These are phyloP conservation scores for Xestoiulus laeticollis DNA, from an alignment of 2,888 invertebrate species.

Conservation along the genomic window DNA sequence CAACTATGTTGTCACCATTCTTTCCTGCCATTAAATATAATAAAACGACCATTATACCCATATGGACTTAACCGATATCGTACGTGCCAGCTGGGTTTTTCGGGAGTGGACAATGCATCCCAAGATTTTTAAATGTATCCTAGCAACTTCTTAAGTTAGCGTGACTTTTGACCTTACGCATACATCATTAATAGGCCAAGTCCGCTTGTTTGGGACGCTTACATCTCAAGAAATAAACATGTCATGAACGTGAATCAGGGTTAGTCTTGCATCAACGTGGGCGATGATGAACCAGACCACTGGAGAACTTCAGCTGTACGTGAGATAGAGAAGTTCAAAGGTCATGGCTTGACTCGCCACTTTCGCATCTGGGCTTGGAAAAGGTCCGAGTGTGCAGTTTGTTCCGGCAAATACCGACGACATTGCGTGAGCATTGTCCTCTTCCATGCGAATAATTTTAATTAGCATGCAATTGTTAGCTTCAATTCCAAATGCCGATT, in stretches of 20 bases:
- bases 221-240: neutral
- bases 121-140: neutral
- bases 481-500: conserved; percentile 3
- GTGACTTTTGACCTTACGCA: neutral
- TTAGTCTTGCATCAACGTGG: neutral
- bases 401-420: neutral
- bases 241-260: neutral
- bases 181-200: neutral
- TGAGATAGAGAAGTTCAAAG: conserved; percentile 3
- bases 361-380: neutral
- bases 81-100: too few relatives aligned
- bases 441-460: neutral
- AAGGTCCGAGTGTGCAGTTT: neutral
- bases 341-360: neutral
- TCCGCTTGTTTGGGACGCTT: neutral
- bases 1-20: neutral
- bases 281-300: neutral
- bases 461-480: conserved; percentile 8
- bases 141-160: neutral
- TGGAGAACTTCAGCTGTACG: neutral
- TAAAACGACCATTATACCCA: neutral
- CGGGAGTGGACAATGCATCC: neutral
- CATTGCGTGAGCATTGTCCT: neutral
- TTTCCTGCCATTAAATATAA: neutral
- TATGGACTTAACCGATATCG: too few relatives aligned